Evolutionary conservation across 2,113 vertebrate species (phyloP).

Genomic region (Apaloderma vittatum): DNA sequence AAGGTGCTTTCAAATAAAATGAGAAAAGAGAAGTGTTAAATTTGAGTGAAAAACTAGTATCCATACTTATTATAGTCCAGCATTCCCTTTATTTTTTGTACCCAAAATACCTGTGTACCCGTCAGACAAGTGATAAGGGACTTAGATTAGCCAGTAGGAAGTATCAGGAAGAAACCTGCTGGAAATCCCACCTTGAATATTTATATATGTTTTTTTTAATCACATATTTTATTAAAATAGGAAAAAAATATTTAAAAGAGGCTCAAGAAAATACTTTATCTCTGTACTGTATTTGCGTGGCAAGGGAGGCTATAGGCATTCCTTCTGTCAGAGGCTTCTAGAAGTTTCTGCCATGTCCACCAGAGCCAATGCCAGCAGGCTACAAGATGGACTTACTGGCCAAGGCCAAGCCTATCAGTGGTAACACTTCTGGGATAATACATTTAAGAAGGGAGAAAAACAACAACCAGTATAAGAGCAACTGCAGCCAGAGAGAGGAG

Average conservation of each 20-base stretch:
- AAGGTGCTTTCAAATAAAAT: neutral
- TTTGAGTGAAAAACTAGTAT: neutral
- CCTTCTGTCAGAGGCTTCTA: too few relatives aligned
- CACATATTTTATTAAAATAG: neutral
- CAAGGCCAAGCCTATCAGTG: neutral
- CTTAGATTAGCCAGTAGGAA: neutral
- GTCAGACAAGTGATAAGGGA: neutral
- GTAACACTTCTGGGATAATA: neutral
- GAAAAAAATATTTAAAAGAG: neutral
- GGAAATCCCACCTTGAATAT: too few relatives aligned
- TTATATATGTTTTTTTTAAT: neutral
- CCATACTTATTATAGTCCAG: neutral
- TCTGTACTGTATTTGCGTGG: neutral
- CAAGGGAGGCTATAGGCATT: neutral
- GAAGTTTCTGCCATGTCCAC: too few relatives aligned
- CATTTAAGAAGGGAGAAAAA: neutral
- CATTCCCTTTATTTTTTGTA: neutral
- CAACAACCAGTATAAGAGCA: neutral
- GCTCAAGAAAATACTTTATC: neutral
- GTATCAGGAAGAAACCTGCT: too few relatives aligned
- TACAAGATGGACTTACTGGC: too few relatives aligned
- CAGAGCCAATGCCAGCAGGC: too few relatives aligned
- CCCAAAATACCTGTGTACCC: neutral
- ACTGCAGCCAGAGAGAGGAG: neutral
- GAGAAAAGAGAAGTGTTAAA: neutral